These are phyloP conservation scores for Melanostigma gelatinosum DNA, from an alignment of 2,113 vertebrate species.

Conservation along the genomic window DNA sequence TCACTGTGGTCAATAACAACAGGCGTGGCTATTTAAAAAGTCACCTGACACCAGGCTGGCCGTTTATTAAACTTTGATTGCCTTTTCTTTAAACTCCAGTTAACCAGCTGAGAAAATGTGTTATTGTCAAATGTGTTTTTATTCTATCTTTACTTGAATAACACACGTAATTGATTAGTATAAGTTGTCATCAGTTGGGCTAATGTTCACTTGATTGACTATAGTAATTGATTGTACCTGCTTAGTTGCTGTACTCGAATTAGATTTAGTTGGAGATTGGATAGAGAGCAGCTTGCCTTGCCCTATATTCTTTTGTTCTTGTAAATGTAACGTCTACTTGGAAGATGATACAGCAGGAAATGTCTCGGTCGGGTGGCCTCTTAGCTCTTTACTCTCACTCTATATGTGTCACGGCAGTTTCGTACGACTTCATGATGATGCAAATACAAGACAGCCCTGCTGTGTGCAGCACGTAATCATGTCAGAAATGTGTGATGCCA, in stretches of 20 bases:
- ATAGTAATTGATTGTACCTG: neutral
- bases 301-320: neutral
- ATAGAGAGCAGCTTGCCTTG: neutral
- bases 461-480: slow-evolving; percentile 32
- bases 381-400: neutral
- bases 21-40: slow-evolving; percentile 3
- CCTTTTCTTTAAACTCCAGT: neutral
- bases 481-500: slow-evolving; percentile 37
- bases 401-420: neutral
- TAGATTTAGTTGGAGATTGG: neutral
- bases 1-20: slow-evolving; percentile 18
- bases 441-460: slow-evolving; percentile 1
- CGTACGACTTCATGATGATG: neutral
- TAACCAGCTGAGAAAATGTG: neutral
- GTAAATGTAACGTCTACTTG: neutral
- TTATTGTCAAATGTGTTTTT: neutral
- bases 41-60: slow-evolving; percentile 1
- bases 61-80: slow-evolving; percentile 1
- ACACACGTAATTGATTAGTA: neutral
- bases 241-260: neutral
- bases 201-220: neutral
- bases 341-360: slow-evolving; percentile 7
- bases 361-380: slow-evolving; percentile 4
- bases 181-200: neutral
- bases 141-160: neutral